phyloP scores from a whole-genome alignment of 2,113 vertebrate species.

The Vimba vimba region DNA sequence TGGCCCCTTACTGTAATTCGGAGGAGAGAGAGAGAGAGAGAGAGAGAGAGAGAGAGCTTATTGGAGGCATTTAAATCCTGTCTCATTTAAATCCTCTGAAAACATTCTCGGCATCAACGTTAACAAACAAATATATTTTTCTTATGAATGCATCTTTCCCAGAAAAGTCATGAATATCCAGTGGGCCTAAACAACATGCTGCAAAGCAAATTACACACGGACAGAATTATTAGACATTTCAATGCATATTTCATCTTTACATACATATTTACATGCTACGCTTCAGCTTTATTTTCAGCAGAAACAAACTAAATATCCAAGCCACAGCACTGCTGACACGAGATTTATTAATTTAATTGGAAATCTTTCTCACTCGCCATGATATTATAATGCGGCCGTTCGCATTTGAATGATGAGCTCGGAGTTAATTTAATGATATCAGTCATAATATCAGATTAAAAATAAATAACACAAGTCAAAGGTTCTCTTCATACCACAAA shows the following conservation, averaged over 20 bases:
- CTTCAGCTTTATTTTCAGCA: neutral
- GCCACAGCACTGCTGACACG: neutral
- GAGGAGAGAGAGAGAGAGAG: too few relatives aligned
- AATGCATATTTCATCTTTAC: neutral
- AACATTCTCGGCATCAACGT: neutral
- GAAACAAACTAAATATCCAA: neutral
- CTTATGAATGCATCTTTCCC: neutral
- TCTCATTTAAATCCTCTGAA: slow-evolving; percentile 6
- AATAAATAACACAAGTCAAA: slow-evolving; percentile 5
- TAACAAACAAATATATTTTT: neutral
- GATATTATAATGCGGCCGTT: neutral
- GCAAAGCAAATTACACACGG: neutral
- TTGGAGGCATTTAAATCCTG: neutral
- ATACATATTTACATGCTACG: neutral
- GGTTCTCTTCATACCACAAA: neutral
- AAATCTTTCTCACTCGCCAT: neutral
- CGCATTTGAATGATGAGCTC: slow-evolving; percentile 16
- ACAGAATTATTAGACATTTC: neutral
- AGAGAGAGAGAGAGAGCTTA: neutral
- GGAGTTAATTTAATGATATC: slow-evolving; percentile 7
- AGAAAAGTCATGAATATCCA: neutral
- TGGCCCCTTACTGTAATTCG: too few relatives aligned
- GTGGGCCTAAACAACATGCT: neutral
- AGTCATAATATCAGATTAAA: slow-evolving; percentile 16
- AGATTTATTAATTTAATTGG: neutral